Evolutionary conservation across 2,888 invertebrate species (phyloP), one percentile per base, ranked within the genome.

Genomic region (Pachymerium ferrugineum): DNA sequence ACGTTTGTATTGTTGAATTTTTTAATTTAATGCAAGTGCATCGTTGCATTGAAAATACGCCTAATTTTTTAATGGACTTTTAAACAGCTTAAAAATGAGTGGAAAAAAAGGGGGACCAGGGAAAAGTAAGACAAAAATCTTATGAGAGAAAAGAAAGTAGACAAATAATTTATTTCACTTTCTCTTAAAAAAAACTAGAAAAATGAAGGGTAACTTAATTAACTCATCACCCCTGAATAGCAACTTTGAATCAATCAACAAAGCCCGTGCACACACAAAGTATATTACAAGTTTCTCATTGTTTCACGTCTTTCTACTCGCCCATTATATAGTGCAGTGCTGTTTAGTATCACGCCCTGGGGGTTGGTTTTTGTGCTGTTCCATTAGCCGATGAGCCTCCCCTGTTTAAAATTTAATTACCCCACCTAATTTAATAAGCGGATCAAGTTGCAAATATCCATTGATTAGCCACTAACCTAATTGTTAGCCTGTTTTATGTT

Each of bases 301-400:
- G n/a, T n/a, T n/a, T n/a, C n/a, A n/a, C n/a, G n/a, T n/a, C n/a
- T n/a, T n/a, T n/a, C n/a, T n/a, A n/a, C n/a, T n/a, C 47, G 47
- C 47, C 16, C 47, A 47, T 47, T 47, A 4, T 47, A 47, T 47
- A 47, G 47, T 47, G 47, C 22, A 47, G 47, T 47, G 47, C 47
- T 47, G 47, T 47, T 47, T 47, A 47, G 47, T 47, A 47, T 47
- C 47, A 47, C 47, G 47, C 47, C 47, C 47, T 19, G 47, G 47
- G 47, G 47, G 47, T 47, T 47, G 47, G 47, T 47, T 47, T 47
- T 47, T 47, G 47, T 47, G 47, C 47, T 47, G 47, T 47, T 47
- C 47, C 47, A 47, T 47, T 47, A 47, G 47, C 47, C 47, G 47
- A 47, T 47, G 47, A 47, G 47, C 47, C 47, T 47, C 47, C 47